phyloP scores from a whole-genome alignment of 2,888 invertebrate species.

The Spodoptera littoralis region DNA sequence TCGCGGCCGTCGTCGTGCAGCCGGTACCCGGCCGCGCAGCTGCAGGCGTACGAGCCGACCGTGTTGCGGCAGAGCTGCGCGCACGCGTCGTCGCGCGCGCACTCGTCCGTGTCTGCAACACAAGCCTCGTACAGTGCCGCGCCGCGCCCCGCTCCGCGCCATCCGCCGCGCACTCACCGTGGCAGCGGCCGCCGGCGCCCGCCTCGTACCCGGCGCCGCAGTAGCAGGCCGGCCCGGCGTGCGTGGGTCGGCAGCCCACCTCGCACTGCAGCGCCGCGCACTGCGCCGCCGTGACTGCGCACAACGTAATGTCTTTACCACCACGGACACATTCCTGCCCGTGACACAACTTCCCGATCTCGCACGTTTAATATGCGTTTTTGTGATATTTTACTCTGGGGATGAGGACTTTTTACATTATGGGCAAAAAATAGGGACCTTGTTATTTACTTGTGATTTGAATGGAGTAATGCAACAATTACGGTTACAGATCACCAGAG shows the following conservation, averaged over 20 bases:
- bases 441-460: no score
- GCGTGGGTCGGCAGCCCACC: slow-evolving; percentile 92
- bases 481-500: slow-evolving; percentile 77
- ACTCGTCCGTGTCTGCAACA: slow-evolving; percentile 92
- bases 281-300: slow-evolving; percentile 72
- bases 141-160: no score
- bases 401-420: no score
- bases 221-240: slow-evolving; percentile 92
- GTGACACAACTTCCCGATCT: no score
- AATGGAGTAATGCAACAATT: no score
- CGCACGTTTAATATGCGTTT: no score
- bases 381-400: no score
- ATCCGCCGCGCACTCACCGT: slow-evolving; percentile 69
- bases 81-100: slow-evolving; percentile 91
- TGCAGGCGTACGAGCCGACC: slow-evolving; percentile 91
- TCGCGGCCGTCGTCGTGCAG: slow-evolving; percentile 84
- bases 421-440: no score
- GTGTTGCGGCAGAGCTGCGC: slow-evolving; percentile 93
- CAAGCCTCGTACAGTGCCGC: not conserved
- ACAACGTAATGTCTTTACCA: slow-evolving; percentile 3
- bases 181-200: slow-evolving; percentile 89
- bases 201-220: slow-evolving; percentile 92
- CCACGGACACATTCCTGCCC: no score
- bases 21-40: slow-evolving; percentile 92
- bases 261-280: slow-evolving; percentile 89